phyloP scores from a whole-genome alignment of 2,113 vertebrate genomes.

The Stegastes partitus region DNA sequence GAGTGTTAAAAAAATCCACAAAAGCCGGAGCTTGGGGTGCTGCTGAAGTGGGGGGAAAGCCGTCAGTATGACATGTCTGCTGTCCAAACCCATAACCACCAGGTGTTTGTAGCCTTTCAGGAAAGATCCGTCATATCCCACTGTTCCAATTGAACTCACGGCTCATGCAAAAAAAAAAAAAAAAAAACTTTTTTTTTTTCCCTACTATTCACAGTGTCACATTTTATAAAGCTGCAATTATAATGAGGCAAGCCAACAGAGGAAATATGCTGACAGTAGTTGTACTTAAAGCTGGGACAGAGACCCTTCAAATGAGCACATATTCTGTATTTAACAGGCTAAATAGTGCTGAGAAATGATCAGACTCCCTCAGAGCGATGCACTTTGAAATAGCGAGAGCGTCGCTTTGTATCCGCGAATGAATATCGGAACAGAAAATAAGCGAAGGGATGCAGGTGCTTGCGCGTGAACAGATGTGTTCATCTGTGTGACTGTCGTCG shows the following conservation, averaged over 20 bases:
- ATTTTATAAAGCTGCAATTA: slow-evolving; percentile 61
- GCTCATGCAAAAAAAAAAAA: slow-evolving; percentile 39
- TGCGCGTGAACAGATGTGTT: too few relatives aligned
- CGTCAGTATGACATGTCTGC: slow-evolving; percentile 75
- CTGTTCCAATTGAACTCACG: slow-evolving; percentile 56
- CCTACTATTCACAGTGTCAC: slow-evolving; percentile 58
- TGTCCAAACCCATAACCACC: slow-evolving; percentile 70
- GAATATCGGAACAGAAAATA: too few relatives aligned
- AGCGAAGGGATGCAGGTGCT: too few relatives aligned
- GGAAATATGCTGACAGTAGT: slow-evolving; percentile 35
- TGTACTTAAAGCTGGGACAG: not conserved
- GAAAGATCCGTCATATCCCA: slow-evolving; percentile 63
- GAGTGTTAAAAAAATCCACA: slow-evolving; percentile 79
- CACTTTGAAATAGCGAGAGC: too few relatives aligned
- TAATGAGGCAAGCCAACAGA: slow-evolving; percentile 53
- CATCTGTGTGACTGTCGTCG: too few relatives aligned
- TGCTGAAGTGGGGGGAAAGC: slow-evolving; percentile 53
- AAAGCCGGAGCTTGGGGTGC: slow-evolving; percentile 72
- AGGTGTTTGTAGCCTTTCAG: slow-evolving; percentile 75
- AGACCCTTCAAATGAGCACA: slow-evolving; percentile 25
- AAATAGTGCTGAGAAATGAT: not conserved
- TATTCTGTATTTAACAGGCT: slow-evolving; percentile 31
- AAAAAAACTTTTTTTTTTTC: slow-evolving; percentile 23
- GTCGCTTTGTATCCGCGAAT: too few relatives aligned
- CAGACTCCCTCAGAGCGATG: not conserved